A percentile compares a stretch with the other conserved stretches of the same genome.
These are phyloP conservation scores for Semicossyphus pulcher DNA, from an alignment of 2,113 vertebrate species.

Conservation along the genomic window DNA sequence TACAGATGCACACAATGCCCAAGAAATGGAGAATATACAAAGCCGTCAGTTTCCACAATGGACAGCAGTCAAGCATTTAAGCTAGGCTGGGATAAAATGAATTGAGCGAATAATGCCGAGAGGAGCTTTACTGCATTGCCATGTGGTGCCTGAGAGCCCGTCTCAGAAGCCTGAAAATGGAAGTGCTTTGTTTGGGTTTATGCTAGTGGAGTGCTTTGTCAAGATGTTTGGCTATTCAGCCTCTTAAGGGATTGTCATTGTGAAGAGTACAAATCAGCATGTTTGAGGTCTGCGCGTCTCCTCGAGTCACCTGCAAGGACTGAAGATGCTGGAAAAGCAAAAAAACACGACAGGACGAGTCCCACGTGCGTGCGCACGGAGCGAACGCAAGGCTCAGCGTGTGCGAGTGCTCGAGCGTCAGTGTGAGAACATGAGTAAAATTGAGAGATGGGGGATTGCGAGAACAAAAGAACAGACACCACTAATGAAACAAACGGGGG, in stretches of 20 bases:
- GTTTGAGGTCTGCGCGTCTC: slow-evolving; percentile 22
- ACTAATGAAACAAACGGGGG: slow-evolving; percentile 57
- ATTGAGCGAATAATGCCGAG: slow-evolving; percentile 26
- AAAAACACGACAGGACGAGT: too few species aligned
- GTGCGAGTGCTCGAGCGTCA: background rate
- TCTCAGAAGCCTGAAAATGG: slow-evolving; percentile 48
- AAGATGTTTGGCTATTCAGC: slow-evolving; percentile 47
- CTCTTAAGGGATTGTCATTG: slow-evolving; percentile 50
- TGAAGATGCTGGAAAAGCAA: background rate
- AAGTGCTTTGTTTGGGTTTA: slow-evolving; percentile 54
- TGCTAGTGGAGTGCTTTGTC: slow-evolving; percentile 44
- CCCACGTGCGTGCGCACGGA: too few species aligned
- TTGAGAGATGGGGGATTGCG: background rate
- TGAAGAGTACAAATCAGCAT: slow-evolving; percentile 42
- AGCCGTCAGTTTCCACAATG: slow-evolving; percentile 14
- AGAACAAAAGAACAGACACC: slow-evolving; percentile 35
- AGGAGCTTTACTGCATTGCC: slow-evolving; percentile 18
- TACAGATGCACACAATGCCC: background rate
- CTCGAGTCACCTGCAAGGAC: slow-evolving; percentile 22
- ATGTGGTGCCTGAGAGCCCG: slow-evolving; percentile 33
- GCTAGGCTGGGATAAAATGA: slow-evolving; percentile 21
- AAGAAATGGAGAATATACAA: slow-evolving; percentile 1
- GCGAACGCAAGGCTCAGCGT: background rate
- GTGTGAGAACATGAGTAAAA: background rate
- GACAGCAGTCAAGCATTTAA: slow-evolving; percentile 41